Percentiles rank a stretch among this genome's conserved stretches.
These are phyloP conservation scores for Montipora foliosa DNA, from an alignment of 64 coral and sea anemone genomes.

Conservation along the genomic window DNA sequence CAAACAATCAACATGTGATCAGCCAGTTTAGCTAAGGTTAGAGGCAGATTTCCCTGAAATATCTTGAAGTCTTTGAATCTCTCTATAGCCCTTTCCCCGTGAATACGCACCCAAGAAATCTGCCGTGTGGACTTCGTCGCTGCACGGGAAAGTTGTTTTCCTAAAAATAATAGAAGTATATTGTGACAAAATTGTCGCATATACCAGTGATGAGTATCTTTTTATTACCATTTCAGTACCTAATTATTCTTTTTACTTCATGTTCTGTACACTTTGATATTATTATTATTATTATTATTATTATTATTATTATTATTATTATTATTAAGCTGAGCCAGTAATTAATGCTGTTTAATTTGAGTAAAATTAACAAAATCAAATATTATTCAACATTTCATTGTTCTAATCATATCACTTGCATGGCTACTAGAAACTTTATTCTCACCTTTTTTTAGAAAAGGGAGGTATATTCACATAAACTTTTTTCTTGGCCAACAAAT, in stretches of 20 bases:
- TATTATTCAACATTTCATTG: background rate
- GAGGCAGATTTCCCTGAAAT: conserved; percentile 40
- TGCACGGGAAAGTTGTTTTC: conserved; percentile 64
- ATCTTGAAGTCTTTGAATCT: conserved; percentile 42
- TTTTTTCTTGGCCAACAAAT: conserved; percentile 61
- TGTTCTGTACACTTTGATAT: too few species aligned
- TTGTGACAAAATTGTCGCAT: background rate
- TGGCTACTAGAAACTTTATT: too few species aligned
- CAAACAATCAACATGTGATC: conserved; percentile 30
- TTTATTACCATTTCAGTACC: background rate
- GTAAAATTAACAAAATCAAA: background rate
- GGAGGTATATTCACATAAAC: conserved; percentile 55
- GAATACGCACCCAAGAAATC: conserved; percentile 51
- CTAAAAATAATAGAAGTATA: conserved; percentile 1
- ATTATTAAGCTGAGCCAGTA: too few species aligned
- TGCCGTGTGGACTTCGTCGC: conserved; percentile 58
- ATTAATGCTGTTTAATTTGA: too few species aligned
- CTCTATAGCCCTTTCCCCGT: conserved; percentile 54
- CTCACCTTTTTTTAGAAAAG: conserved; percentile 40
- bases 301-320: too few species aligned
- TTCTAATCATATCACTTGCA: too few species aligned
- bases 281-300: too few species aligned
- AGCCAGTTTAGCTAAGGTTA: conserved; percentile 11
- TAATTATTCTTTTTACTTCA: background rate
- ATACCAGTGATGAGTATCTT: background rate